Evolutionary conservation across 2,888 invertebrate species (phyloP).

Genomic region (Andrena haemorrhoa): DNA sequence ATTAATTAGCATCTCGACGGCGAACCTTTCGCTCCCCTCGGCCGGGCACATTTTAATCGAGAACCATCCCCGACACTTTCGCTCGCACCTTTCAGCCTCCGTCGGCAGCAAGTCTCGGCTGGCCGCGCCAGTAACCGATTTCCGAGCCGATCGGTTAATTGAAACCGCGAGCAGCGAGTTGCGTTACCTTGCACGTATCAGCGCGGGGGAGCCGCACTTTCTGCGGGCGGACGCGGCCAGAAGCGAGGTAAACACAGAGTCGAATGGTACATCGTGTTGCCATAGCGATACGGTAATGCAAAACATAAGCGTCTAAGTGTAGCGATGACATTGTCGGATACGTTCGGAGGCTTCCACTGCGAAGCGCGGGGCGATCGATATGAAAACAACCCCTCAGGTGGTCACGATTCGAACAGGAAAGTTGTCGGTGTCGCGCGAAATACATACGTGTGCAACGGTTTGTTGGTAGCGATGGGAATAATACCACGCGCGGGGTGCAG

Average conservation of each 20-base stretch:
- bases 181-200: conserved; percentile 10
- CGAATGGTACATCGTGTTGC: conserved; percentile 66
- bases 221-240: conserved; percentile 11
- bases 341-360: conserved; percentile 51
- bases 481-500: too few relatives aligned
- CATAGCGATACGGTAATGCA: conserved; percentile 73
- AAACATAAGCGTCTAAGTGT: conserved; percentile 67
- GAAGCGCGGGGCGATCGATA: conserved; percentile 54
- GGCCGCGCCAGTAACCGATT: conserved; percentile 5
- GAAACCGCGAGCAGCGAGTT: background rate
- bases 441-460: background rate
- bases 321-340: conserved; percentile 71
- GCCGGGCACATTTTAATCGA: background rate
- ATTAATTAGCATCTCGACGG: conserved; percentile 25
- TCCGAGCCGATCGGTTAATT: conserved; percentile 48
- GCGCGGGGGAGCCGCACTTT: conserved; percentile 13
- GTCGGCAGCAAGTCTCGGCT: too few relatives aligned
- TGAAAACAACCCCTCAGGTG: conserved; percentile 39
- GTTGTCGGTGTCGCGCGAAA: conserved; percentile 23
- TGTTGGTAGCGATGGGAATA: background rate
- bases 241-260: conserved; percentile 26
- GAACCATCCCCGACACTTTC: background rate
- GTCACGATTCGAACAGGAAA: conserved; percentile 41
- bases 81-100: background rate
- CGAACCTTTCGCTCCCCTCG: background rate